phyloP scores from a whole-genome alignment of 2,888 invertebrate genomes.

The Tachina lurida region DNA sequence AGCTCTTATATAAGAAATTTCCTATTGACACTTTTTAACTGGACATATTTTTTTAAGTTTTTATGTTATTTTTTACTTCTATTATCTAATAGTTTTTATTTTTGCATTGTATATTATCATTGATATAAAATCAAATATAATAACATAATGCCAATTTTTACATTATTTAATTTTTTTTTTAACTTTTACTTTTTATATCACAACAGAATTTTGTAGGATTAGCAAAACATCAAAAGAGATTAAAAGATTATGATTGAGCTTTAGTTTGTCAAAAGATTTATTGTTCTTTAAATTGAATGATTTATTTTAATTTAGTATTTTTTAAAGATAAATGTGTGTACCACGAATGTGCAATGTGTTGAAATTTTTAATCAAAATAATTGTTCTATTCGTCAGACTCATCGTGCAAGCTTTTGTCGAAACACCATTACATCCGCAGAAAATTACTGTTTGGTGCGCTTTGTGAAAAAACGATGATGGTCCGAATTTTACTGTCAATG shows the following conservation, averaged over 20 bases:
- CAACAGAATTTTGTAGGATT: not conserved
- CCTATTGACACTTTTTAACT: not conserved
- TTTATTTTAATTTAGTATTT: not conserved
- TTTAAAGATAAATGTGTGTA: no score
- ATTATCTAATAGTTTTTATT: not conserved
- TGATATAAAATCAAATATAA: slow-evolving; percentile 6
- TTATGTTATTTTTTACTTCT: not conserved
- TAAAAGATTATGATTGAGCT: slow-evolving; percentile 22
- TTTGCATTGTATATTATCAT: slow-evolving; percentile 11
- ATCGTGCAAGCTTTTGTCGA: no score
- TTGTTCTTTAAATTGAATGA: slow-evolving; percentile 2
- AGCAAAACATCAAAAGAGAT: slow-evolving; percentile 4
- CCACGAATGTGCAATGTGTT: no score
- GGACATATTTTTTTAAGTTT: not conserved
- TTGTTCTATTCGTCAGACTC: no score
- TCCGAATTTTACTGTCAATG: no score
- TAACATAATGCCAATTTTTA: slow-evolving; percentile 30
- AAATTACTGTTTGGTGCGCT: no score
- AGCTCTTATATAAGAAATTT: not conserved
- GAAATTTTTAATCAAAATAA: no score
- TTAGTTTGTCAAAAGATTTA: slow-evolving; percentile 24
- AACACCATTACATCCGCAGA: no score
- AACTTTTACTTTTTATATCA: not conserved
- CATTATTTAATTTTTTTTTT: slow-evolving; percentile 8
- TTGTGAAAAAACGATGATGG: no score